These are phyloP conservation scores for Solea solea DNA, from an alignment of 2,113 vertebrate species.

Conservation along the genomic window DNA sequence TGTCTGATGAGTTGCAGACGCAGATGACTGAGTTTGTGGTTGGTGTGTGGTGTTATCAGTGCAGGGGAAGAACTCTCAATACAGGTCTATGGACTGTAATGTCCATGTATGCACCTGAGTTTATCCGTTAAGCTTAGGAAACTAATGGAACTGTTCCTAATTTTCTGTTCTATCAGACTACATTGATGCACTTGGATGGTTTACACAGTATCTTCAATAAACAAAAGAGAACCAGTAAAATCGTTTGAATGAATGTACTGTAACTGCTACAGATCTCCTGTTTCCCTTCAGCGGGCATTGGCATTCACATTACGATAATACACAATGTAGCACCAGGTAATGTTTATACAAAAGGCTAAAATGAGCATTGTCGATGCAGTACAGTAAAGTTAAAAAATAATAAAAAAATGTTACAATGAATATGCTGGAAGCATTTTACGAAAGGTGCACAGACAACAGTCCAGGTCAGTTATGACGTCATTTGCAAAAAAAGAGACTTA, in stretches of 20 bases:
- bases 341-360: constrained; percentile 86
- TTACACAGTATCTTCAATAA: constrained; percentile 77
- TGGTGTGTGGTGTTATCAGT: constrained; percentile 89
- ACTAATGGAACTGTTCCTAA: constrained; percentile 71
- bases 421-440: constrained; percentile 71
- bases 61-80: constrained; percentile 87
- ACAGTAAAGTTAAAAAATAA: constrained; percentile 84
- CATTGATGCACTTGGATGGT: constrained; percentile 69
- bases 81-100: constrained; percentile 80
- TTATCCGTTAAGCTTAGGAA: constrained; percentile 64
- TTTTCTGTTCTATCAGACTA: constrained; percentile 66
- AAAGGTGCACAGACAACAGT: constrained; percentile 75
- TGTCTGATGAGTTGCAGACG: constrained; percentile 80
- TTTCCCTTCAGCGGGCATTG: constrained; percentile 84
- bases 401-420: constrained; percentile 55
- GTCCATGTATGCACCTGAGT: constrained; percentile 89
- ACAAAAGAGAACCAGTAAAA: constrained; percentile 82
- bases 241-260: constrained; percentile 76
- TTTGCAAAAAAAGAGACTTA: constrained; percentile 63
- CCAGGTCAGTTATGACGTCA: constrained; percentile 74
- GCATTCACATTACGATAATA: constrained; percentile 95
- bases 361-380: constrained; percentile 83
- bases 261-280: constrained; percentile 79
- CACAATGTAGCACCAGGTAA: constrained; percentile 93
- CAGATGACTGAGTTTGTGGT: constrained; percentile 85